A percentile compares a stretch with the other conserved stretches of the same genome.
Evolutionary conservation across 1,140 invertebrate species (phyloP).

Genomic region (Bilobella aurantiaca): DNA sequence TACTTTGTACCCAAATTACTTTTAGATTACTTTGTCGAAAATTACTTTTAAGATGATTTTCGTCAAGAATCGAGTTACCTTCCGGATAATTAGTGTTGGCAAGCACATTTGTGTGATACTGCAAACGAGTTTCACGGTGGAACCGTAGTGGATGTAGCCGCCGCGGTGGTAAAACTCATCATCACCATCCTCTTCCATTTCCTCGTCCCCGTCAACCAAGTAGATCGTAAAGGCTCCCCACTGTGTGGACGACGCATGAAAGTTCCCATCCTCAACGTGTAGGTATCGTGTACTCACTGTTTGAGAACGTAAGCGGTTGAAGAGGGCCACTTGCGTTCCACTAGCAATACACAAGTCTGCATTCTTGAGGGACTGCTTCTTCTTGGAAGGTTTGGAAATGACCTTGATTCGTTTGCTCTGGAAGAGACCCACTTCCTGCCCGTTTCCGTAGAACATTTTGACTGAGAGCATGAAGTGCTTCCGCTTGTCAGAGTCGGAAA

Average conservation of each 20-base stretch:
- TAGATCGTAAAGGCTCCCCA: slow-evolving; percentile 64
- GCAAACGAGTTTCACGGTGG: slow-evolving; percentile 60
- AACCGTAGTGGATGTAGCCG: slow-evolving; percentile 59
- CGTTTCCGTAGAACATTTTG: slow-evolving; percentile 57
- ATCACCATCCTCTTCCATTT: slow-evolving; percentile 42
- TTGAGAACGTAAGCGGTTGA: slow-evolving; percentile 59
- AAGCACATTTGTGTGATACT: slow-evolving; percentile 57
- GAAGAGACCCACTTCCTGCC: slow-evolving; percentile 55
- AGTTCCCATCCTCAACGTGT: slow-evolving; percentile 57
- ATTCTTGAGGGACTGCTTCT: slow-evolving; percentile 62
- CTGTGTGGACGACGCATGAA: slow-evolving; percentile 57
- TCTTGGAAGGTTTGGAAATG: slow-evolving; percentile 61
- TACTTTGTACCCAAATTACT: too few species aligned
- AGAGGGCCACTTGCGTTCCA: slow-evolving; percentile 58
- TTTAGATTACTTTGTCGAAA: too few species aligned
- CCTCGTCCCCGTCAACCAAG: slow-evolving; percentile 49
- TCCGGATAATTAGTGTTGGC: slow-evolving; percentile 54
- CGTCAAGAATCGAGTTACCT: too few species aligned
- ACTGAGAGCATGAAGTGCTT: slow-evolving; percentile 60
- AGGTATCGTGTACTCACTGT: slow-evolving; percentile 59
- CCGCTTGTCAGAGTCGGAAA: slow-evolving; percentile 58
- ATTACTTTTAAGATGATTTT: too few species aligned
- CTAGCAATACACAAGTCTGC: slow-evolving; percentile 59
- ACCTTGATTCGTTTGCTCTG: slow-evolving; percentile 59
- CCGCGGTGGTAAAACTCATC: slow-evolving; percentile 56